Evolutionary conservation across 2,797 vertebrate genomes (phyloP).

Genomic region (Acipenser transmontanus): DNA sequence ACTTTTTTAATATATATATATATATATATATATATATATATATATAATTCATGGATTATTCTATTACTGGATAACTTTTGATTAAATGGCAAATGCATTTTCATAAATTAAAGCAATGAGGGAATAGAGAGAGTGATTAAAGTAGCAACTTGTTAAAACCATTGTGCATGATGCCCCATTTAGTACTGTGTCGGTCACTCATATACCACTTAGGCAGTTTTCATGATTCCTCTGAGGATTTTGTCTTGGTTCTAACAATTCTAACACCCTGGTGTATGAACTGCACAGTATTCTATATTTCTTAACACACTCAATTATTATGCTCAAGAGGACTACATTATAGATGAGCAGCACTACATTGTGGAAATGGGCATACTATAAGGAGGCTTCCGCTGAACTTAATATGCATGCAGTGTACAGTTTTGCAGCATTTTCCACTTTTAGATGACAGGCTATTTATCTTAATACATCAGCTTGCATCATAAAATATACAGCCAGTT

Average conservation of each 20-base stretch:
- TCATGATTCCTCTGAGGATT: background rate
- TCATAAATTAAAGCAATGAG: too few relatives aligned
- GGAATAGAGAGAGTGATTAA: too few relatives aligned
- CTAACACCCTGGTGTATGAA: background rate
- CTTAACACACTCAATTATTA: background rate
- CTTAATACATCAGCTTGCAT: conserved; percentile 45
- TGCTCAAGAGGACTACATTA: conserved; percentile 36
- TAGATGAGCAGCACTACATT: conserved; percentile 40
- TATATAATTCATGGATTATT: too few relatives aligned
- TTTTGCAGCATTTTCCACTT: conserved; percentile 38
- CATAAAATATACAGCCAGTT: conserved; percentile 41
- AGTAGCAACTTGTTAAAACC: too few relatives aligned
- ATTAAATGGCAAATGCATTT: too few relatives aligned
- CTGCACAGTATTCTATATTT: background rate
- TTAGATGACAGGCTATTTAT: conserved; percentile 56
- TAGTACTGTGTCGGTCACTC: too few relatives aligned
- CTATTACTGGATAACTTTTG: too few relatives aligned
- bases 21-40: too few relatives aligned
- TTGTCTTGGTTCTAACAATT: background rate
- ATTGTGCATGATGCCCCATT: too few relatives aligned
- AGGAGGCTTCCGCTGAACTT: conserved; percentile 38
- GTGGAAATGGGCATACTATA: conserved; percentile 34
- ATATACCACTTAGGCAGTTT: background rate
- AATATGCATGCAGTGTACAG: conserved; percentile 44
- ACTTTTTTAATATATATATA: too few relatives aligned